These are phyloP conservation scores for Platycheirus rosarum DNA, from an alignment of 2,888 invertebrate species.

Conservation along the genomic window DNA sequence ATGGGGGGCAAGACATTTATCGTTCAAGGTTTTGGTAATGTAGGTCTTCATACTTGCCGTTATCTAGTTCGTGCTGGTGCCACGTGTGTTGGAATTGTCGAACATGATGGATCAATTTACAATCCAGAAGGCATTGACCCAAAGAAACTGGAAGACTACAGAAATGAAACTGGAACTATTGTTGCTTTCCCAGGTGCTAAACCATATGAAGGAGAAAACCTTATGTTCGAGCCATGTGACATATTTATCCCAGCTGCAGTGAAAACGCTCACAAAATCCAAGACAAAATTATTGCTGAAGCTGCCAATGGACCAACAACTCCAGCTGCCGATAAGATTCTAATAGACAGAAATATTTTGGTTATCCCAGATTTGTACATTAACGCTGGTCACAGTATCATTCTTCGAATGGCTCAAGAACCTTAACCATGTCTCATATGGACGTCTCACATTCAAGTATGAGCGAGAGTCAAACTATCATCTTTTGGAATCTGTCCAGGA, in stretches of 20 bases:
- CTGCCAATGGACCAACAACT: slow-evolving; percentile 95
- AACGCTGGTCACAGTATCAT: slow-evolving; percentile 95
- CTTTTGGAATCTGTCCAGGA: slow-evolving; percentile 97
- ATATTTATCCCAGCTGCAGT: slow-evolving; percentile 90
- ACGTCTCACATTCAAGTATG: slow-evolving; percentile 93
- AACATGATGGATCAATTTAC: slow-evolving; percentile 86
- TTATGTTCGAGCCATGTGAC: slow-evolving; percentile 89
- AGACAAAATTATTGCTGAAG: slow-evolving; percentile 92
- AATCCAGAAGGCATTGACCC: slow-evolving; percentile 88
- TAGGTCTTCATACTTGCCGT: slow-evolving; percentile 89
- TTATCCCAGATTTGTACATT: slow-evolving; percentile 90
- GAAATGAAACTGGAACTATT: slow-evolving; percentile 94
- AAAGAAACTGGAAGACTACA: slow-evolving; percentile 91
- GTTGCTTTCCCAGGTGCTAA: slow-evolving; percentile 97
- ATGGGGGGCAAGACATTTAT: slow-evolving; percentile 90
- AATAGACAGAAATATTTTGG: slow-evolving; percentile 88
- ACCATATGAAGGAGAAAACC: slow-evolving; percentile 87
- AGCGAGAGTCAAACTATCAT: slow-evolving; percentile 92
- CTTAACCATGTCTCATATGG: slow-evolving; percentile 95
- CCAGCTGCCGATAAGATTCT: slow-evolving; percentile 92
- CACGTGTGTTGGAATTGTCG: slow-evolving; percentile 88
- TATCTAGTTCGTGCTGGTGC: slow-evolving; percentile 88
- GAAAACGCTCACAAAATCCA: slow-evolving; percentile 88
- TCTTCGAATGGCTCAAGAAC: slow-evolving; percentile 96
- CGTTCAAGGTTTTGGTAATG: slow-evolving; percentile 92